Conservation (phyloP, 2,797 vertebrate genomes). For the Silurus lanzhouensis region DNA sequence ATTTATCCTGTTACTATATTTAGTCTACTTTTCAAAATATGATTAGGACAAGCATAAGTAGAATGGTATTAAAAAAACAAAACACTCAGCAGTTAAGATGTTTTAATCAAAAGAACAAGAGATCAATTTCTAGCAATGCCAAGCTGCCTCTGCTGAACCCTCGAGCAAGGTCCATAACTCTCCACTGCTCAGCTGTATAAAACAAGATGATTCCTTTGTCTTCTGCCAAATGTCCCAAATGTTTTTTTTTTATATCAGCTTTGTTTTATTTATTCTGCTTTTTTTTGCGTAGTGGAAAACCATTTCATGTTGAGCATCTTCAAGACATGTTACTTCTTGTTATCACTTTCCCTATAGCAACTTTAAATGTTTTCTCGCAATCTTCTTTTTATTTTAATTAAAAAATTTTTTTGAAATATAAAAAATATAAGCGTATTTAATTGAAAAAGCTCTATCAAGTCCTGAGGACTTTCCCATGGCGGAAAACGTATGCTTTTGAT, state of each 20-base stretch:
- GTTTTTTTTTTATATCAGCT: background rate
- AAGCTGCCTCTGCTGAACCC: too few species aligned
- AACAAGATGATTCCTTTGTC: too few species aligned
- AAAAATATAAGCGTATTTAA: too few species aligned
- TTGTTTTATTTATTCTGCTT: background rate
- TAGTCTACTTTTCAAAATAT: background rate
- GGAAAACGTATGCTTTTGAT: background rate
- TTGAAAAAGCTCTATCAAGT: too few species aligned
- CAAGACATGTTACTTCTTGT: background rate
- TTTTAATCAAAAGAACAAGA: too few species aligned
- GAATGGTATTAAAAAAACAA: too few species aligned
- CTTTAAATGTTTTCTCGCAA: background rate
- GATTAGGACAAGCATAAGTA: background rate
- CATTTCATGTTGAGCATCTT: background rate
- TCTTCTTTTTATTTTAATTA: background rate
- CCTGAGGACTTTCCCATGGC: background rate
- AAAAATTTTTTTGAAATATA: too few species aligned
- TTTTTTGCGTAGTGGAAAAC: background rate
- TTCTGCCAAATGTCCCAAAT: too few species aligned
- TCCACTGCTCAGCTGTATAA: too few species aligned
- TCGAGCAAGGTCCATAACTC: too few species aligned
- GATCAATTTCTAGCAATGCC: too few species aligned
- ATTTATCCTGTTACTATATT: background rate
- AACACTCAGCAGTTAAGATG: too few species aligned
- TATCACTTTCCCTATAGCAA: background rate